Percentiles rank a stretch among this genome's conserved stretches.
phyloP scores from a whole-genome alignment of 2,113 vertebrate species.

The Callithrix jacchus region DNA sequence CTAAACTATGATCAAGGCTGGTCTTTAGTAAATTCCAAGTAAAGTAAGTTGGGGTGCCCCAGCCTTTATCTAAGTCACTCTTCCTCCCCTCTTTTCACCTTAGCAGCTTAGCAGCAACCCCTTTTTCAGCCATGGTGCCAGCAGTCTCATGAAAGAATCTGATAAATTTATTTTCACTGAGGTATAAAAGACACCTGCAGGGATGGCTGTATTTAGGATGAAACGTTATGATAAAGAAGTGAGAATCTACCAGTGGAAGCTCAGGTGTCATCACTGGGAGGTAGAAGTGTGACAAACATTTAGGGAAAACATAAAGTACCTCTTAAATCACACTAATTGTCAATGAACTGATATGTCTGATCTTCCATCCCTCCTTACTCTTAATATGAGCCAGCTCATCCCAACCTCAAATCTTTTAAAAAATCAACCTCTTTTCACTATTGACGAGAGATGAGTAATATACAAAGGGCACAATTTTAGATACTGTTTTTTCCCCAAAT shows the following conservation, averaged over 20 bases:
- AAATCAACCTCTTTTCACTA: not conserved
- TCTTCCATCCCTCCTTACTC: not conserved
- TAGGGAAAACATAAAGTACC: not conserved
- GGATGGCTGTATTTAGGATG: not conserved
- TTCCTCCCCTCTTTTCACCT: not conserved
- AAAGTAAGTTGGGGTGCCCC: not conserved
- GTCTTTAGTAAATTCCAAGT: not conserved
- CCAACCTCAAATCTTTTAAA: not conserved
- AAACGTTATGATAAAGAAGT: not conserved
- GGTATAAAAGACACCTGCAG: not conserved
- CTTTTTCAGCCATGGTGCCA: not conserved
- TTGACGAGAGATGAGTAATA: not conserved
- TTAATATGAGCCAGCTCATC: not conserved
- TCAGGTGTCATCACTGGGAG: not conserved
- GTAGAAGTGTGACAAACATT: not conserved
- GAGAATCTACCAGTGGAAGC: not conserved
- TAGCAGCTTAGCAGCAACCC: not conserved
- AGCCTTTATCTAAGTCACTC: not conserved
- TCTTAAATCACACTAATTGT: not conserved
- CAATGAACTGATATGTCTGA: not conserved
- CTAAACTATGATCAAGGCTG: not conserved
- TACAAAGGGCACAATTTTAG: not conserved
- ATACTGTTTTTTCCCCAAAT: conserved; percentile 21
- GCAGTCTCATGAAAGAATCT: not conserved
- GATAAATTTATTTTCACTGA: not conserved